A percentile compares a stretch with the other conserved stretches of the same genome.
These are phyloP conservation scores for Melieria omissa DNA, from an alignment of 2,888 invertebrate species.

Conservation along the genomic window DNA sequence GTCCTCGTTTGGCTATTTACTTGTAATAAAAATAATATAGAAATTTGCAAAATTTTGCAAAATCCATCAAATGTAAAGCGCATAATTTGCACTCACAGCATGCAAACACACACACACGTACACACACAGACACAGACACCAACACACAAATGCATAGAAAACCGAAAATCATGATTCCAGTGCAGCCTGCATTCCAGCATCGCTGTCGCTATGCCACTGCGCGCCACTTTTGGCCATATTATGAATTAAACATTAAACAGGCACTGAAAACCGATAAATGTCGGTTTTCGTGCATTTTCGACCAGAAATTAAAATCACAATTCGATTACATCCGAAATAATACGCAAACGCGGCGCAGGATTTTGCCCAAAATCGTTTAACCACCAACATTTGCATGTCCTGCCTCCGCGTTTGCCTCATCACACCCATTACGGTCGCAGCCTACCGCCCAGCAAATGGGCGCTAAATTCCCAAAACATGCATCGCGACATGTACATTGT, in stretches of 20 bases:
- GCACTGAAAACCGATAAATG: background rate
- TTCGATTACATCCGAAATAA: background rate
- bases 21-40: too few species aligned
- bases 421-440: too few species aligned
- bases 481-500: too few species aligned
- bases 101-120: background rate
- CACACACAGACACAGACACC: background rate
- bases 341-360: background rate
- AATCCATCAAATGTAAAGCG: too few species aligned
- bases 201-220: too few species aligned
- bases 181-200: background rate
- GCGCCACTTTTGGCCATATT: slow-evolving; percentile 11
- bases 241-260: background rate
- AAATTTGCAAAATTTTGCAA: too few species aligned
- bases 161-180: background rate
- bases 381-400: too few species aligned
- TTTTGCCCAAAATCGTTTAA: background rate
- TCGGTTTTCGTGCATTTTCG: background rate
- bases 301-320: slow-evolving; percentile 1
- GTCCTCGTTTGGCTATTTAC: too few species aligned
- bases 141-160: background rate
- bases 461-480: too few species aligned
- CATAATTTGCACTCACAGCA: background rate
- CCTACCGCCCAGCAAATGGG: too few species aligned
- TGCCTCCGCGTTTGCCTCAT: too few species aligned